Evolutionary conservation across 2,797 vertebrate genomes (phyloP).

Genomic region (Poliocrania exsul): DNA sequence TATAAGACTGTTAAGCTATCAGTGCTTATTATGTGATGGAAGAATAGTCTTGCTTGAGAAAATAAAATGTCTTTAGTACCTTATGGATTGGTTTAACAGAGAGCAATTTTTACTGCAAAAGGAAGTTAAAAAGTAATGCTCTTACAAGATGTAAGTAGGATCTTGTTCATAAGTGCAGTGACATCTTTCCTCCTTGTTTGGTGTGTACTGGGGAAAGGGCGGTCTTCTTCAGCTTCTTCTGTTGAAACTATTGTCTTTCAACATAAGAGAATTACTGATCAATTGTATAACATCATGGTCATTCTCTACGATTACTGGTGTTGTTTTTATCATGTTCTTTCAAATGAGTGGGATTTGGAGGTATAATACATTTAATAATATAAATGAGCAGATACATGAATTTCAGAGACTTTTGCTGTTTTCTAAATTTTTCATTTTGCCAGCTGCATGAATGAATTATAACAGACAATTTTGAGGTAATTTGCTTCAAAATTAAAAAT

Average conservation of each 20-base stretch:
- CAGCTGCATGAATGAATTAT: conserved; percentile 1
- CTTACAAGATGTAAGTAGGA: not conserved
- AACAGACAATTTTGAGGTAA: not conserved
- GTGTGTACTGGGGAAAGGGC: not conserved
- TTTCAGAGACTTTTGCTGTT: not conserved
- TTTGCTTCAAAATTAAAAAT: conserved; percentile 39
- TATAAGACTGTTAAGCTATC: not conserved
- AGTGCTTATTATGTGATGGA: not conserved
- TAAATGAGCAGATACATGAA: not conserved
- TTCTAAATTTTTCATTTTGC: conserved; percentile 15
- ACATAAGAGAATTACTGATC: not conserved
- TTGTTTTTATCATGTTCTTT: not conserved
- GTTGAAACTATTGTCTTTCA: not conserved
- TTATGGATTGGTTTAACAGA: not conserved
- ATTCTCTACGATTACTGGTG: not conserved
- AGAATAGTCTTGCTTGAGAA: not conserved
- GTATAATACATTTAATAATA: not conserved
- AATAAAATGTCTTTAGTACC: not conserved
- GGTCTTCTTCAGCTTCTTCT: not conserved
- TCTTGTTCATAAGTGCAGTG: not conserved
- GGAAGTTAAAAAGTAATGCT: not conserved
- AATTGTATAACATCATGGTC: not conserved
- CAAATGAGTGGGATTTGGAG: not conserved
- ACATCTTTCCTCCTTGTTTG: not conserved
- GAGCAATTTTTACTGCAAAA: not conserved